Evolutionary conservation across 2,113 vertebrate genomes (phyloP), one percentile per base, ranked within the genome.

Genomic region (Hystrix cristata): DNA sequence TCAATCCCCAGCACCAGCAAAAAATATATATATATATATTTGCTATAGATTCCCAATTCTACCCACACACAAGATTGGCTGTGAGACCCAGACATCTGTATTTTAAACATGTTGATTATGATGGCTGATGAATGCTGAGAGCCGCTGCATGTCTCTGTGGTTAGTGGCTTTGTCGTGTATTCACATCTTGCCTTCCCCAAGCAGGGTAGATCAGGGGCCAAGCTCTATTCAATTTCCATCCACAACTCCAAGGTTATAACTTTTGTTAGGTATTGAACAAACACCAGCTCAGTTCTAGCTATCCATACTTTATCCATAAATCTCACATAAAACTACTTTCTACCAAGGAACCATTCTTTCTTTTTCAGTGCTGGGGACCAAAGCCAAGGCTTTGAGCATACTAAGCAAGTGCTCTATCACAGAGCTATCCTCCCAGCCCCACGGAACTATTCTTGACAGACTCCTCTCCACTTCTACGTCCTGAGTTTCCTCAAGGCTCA

Each of bases 31-130:
- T 38, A 38, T 38, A 38, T 38, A 62, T 11, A 64, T 67, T 69
- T 85, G n/a, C 59, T 51, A 29, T 9, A n/a, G 25, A 65, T 82
- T 82, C 93, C 80, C 88, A 38, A 38, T 4, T 69, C 19, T 2
- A 67, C 4, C 34, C 38, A 48, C 25, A 57, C 89, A 87, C 0
- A 46, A 74, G n/a, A 23, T 21, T 43, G 25, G 51, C 12, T 31
- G 27, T 34, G n/a, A 31, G 78, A 43, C 87, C 74, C 81, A 16
- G 38, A 43, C 46, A 55, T 51, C 27, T 67, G 59, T 64, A 62
- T 80, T 88, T 95, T 80, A 67, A 93, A 82, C 53, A 93, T 64
- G 13, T 82, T 60, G 83, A 82, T 62, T 81, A 55, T 60, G 10
- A 78, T 27, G 72, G 34, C n/a, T 67, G 14, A 43, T 38, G 16